A percentile compares a stretch with the other conserved stretches of the same genome.
phyloP scores from a whole-genome alignment of 2,888 invertebrate species.

The Clepsis dumicolana region DNA sequence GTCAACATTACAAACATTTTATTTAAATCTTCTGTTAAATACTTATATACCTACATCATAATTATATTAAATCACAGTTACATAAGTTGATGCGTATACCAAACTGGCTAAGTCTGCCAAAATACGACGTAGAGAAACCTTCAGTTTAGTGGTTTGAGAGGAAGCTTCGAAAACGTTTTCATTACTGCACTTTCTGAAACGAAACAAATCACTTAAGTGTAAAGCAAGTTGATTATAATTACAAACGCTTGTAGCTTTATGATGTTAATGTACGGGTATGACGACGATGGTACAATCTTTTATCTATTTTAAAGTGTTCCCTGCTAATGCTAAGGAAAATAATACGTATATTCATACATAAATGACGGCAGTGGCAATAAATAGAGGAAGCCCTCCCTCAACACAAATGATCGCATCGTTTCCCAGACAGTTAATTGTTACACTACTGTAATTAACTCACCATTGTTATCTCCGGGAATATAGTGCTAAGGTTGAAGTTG shows the following conservation, averaged over 20 bases:
- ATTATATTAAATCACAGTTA: slow-evolving; percentile 37
- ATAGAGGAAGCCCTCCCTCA: too few species aligned
- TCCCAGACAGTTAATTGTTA: too few species aligned
- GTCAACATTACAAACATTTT: slow-evolving; percentile 14
- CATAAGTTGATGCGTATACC: slow-evolving; percentile 25
- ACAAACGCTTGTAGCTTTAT: background rate
- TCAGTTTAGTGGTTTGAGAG: background rate
- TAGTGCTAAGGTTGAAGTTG: slow-evolving; percentile 93
- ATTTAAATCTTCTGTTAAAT: background rate
- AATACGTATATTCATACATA: too few species aligned
- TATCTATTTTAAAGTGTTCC: too few species aligned
- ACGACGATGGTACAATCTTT: too few species aligned
- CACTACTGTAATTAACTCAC: slow-evolving; percentile 68
- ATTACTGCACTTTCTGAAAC: slow-evolving; percentile 82
- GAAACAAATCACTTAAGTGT: slow-evolving; percentile 44
- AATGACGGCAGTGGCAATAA: too few species aligned
- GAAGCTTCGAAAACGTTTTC: slow-evolving; percentile 22
- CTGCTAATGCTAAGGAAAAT: too few species aligned
- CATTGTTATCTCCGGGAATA: slow-evolving; percentile 93
- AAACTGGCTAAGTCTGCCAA: background rate
- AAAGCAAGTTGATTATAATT: too few species aligned
- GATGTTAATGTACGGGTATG: too few species aligned
- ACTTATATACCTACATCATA: background rate
- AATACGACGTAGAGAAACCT: background rate
- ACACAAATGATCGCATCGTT: too few species aligned